phyloP scores from a whole-genome alignment of 2,888 invertebrate species.

The Lithophane leautieri region DNA sequence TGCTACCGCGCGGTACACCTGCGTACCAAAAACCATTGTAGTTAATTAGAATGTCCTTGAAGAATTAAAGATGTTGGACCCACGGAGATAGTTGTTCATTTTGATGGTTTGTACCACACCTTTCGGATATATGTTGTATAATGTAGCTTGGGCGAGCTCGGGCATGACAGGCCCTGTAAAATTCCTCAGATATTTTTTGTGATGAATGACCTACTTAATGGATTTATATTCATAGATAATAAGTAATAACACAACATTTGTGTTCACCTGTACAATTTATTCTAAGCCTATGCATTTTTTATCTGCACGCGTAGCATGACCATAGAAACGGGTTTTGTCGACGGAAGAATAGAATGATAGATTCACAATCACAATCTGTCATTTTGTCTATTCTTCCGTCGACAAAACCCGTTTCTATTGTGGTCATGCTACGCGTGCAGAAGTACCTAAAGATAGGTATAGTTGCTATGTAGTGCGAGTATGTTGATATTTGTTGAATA shows the following conservation, averaged over 20 bases:
- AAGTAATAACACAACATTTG: too few relatives aligned
- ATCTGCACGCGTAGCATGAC: neutral
- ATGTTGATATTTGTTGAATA: constrained; percentile 42
- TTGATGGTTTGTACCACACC: neutral
- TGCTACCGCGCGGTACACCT: too few relatives aligned
- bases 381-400: too few relatives aligned
- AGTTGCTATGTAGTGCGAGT: constrained; percentile 51
- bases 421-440: neutral
- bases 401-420: too few relatives aligned
- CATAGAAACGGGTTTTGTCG: too few relatives aligned
- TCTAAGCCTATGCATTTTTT: constrained; percentile 62
- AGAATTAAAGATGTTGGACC: too few relatives aligned
- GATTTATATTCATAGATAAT: neutral
- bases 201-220: neutral
- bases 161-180: neutral
- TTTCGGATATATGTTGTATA: neutral
- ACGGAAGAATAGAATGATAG: too few relatives aligned
- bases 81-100: too few relatives aligned
- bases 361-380: too few relatives aligned
- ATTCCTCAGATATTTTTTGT: too few relatives aligned
- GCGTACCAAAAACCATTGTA: too few relatives aligned
- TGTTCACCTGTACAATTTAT: constrained; percentile 34
- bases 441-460: constrained; percentile 45
- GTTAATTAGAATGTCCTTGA: too few relatives aligned
- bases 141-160: neutral